These are phyloP conservation scores for Lasiommata megera DNA, from an alignment of 2,888 invertebrate species.

Conservation along the genomic window DNA sequence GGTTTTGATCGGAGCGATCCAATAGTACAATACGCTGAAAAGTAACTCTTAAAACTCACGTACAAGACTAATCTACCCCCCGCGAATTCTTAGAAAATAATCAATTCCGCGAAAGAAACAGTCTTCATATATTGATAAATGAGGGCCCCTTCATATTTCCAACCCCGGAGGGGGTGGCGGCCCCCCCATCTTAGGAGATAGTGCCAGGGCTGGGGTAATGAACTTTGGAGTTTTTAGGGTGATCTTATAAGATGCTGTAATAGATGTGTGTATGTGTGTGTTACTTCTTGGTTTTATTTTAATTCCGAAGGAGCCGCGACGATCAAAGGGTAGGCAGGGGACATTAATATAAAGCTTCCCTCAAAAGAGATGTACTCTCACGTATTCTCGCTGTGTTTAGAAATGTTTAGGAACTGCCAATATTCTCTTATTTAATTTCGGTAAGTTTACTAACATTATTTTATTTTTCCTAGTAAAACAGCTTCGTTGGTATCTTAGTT, in stretches of 20 bases:
- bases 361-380: neutral
- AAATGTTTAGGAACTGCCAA: neutral
- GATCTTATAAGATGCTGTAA: constrained; percentile 27
- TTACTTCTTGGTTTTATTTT: constrained; percentile 22
- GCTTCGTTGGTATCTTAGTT: too few species aligned
- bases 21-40: neutral
- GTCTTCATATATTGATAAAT: constrained; percentile 80
- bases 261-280: constrained; percentile 19
- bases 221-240: constrained; percentile 55
- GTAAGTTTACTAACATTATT: too few species aligned
- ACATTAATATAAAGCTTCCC: too few species aligned
- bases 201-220: constrained; percentile 78
- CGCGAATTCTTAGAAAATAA: constrained; percentile 80
- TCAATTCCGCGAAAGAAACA: constrained; percentile 81
- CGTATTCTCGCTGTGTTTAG: neutral
- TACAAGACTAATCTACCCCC: constrained; percentile 52
- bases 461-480: too few species aligned
- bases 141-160: constrained; percentile 80
- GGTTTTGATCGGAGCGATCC: too few species aligned
- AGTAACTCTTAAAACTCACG: constrained; percentile 42
- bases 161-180: constrained; percentile 49
- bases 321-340: constrained; percentile 6
- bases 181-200: constrained; percentile 76
- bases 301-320: neutral
- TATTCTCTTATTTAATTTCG: too few species aligned